phyloP scores from a whole-genome alignment of 2,113 vertebrate genomes.

The Pterophyllum scalare region DNA sequence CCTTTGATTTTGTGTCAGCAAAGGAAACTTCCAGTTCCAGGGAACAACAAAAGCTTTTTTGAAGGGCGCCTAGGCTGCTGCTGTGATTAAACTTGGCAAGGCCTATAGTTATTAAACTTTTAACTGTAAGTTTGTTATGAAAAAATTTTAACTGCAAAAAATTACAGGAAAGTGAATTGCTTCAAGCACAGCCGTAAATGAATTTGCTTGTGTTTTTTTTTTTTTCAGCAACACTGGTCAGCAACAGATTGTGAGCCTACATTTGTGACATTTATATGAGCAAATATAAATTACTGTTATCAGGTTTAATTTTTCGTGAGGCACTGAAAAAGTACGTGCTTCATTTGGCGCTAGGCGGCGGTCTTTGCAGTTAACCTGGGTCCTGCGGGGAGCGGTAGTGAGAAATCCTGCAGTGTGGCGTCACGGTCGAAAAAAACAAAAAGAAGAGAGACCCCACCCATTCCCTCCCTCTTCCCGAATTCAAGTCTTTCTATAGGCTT shows the following conservation, averaged over 20 bases:
- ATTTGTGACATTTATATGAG: not conserved
- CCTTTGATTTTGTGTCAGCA: not conserved
- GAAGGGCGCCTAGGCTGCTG: not conserved
- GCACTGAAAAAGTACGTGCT: not conserved
- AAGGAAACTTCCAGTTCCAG: not conserved
- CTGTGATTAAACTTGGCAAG: conserved; percentile 30
- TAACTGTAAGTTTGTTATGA: not conserved
- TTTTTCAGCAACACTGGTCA: too few relatives aligned
- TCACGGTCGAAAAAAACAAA: conserved; percentile 64
- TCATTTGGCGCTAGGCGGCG: conserved; percentile 60
- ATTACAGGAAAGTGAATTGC: not conserved
- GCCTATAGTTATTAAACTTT: not conserved
- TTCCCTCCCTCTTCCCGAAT: not conserved
- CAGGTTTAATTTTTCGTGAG: not conserved
- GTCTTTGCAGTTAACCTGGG: conserved; percentile 41
- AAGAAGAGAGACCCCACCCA: conserved; percentile 14
- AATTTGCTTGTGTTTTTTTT: not conserved
- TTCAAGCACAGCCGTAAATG: not conserved
- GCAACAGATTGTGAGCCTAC: not conserved
- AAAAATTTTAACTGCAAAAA: not conserved
- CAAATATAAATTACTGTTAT: not conserved
- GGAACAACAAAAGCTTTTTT: not conserved
- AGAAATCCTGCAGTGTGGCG: conserved; percentile 86
- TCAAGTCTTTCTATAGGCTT: conserved; percentile 58
- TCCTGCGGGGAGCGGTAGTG: conserved; percentile 61